Conservation (phyloP, 53 echinoderm and acorn worm genomes). For the Holothuria scabra region DNA sequence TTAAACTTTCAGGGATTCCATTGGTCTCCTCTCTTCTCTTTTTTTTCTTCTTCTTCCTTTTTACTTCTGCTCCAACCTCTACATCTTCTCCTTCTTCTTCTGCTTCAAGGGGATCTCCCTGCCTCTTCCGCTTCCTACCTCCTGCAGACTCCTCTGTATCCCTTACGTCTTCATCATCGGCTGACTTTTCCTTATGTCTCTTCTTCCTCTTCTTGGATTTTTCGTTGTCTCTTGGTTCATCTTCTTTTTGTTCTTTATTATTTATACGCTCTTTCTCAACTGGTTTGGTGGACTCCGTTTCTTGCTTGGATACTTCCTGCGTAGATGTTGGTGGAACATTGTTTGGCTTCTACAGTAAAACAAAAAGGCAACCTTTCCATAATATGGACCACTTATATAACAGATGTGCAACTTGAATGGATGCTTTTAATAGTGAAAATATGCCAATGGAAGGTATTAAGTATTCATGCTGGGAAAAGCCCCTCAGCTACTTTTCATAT, state of each 20-base stretch:
- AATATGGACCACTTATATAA: no score
- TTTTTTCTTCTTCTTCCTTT: constrained; percentile 47
- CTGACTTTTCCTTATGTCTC: neutral
- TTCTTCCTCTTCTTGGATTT: constrained; percentile 1
- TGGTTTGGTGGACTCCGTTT: neutral
- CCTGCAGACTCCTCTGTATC: neutral
- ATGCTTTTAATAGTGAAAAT: no score
- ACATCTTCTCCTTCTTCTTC: neutral
- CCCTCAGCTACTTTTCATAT: no score
- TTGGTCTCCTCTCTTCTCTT: constrained; percentile 12
- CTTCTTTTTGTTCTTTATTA: neutral
- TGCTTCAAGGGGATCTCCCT: constrained; percentile 15
- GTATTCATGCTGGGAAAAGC: no score
- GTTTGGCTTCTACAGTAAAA: no score
- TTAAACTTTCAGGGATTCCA: neutral
- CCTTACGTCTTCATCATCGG: neutral
- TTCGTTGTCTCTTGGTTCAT: neutral
- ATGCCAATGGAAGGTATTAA: no score
- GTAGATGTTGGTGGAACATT: no score
- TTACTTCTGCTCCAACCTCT: neutral
- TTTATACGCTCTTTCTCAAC: neutral
- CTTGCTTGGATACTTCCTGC: neutral
- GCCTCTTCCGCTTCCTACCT: neutral
- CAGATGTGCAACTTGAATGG: no score
- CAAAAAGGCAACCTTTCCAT: no score